phyloP scores from a whole-genome alignment of 2,888 invertebrate species.

The Cremastobaeus sp. region DNA sequence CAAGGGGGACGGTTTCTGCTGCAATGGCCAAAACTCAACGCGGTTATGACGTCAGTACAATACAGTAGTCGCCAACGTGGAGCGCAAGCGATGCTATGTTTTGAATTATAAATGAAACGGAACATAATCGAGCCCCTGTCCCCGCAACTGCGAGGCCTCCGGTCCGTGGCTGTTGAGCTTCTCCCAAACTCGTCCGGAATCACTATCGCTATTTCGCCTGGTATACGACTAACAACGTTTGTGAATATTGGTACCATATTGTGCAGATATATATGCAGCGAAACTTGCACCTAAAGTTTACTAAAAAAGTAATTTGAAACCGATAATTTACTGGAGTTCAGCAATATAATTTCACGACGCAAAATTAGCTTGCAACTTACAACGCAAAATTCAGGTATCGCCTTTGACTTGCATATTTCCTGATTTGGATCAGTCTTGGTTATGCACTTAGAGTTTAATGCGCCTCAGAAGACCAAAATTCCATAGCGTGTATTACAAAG shows the following conservation, averaged over 20 bases:
- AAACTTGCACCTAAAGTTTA: too few relatives aligned
- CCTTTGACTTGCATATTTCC: too few relatives aligned
- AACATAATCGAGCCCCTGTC: slow-evolving; percentile 73
- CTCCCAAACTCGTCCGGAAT: slow-evolving; percentile 47
- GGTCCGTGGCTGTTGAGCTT: slow-evolving; percentile 44
- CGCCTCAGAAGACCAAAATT: too few relatives aligned
- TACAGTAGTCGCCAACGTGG: slow-evolving; percentile 70
- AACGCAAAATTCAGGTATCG: too few relatives aligned
- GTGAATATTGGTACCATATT: slow-evolving; percentile 63
- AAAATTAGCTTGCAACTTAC: too few relatives aligned
- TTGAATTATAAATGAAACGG: slow-evolving; percentile 74
- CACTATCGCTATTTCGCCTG: slow-evolving; percentile 41
- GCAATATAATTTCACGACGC: too few relatives aligned
- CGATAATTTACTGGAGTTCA: too few relatives aligned
- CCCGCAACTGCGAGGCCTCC: slow-evolving; percentile 35
- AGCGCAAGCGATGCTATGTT: slow-evolving; percentile 70
- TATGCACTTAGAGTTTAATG: too few relatives aligned
- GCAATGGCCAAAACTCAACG: slow-evolving; percentile 51
- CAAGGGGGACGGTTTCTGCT: slow-evolving; percentile 56
- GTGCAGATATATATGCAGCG: too few relatives aligned
- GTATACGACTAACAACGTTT: slow-evolving; percentile 65
- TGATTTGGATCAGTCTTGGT: too few relatives aligned
- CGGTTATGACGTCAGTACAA: slow-evolving; percentile 67
- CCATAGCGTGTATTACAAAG: too few relatives aligned
- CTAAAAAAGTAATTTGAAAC: too few relatives aligned